Conservation (phyloP, 2,888 invertebrate species). For the Calameuta idolon region DNA sequence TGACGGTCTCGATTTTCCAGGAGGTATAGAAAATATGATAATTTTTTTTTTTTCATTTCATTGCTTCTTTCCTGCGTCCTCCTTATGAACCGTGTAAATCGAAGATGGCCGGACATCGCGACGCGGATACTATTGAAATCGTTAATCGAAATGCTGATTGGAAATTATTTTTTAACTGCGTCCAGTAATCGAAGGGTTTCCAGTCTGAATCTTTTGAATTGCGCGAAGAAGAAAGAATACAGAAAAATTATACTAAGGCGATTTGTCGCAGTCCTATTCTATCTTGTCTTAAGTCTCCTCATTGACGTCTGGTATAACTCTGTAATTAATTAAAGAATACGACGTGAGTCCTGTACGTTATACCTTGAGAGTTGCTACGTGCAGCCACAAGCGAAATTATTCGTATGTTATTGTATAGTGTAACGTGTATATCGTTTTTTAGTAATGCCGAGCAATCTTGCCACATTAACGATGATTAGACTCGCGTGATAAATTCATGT, state of each 20-base stretch:
- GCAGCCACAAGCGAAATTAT: conserved; percentile 49
- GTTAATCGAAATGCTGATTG: neutral
- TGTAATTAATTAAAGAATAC: neutral
- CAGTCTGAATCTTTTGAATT: neutral
- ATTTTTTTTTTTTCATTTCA: conserved; percentile 22
- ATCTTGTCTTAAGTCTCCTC: neutral
- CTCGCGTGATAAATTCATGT: neutral
- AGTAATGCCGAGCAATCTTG: conserved; percentile 38
- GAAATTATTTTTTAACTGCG: neutral
- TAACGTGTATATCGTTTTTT: conserved; percentile 41
- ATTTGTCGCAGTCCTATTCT: neutral
- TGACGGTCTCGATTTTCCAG: conserved; percentile 14
- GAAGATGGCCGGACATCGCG: neutral
- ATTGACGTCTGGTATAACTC: neutral
- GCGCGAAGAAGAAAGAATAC: neutral
- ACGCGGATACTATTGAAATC: neutral
- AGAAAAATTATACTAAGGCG: neutral
- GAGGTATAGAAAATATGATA: conserved; percentile 18
- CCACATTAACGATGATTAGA: neutral
- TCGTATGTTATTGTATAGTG: conserved; percentile 54
- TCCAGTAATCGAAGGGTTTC: neutral
- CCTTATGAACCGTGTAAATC: neutral
- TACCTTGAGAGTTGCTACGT: conserved; percentile 17
- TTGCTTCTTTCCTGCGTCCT: conserved; percentile 19
- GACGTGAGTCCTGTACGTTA: neutral